These are phyloP conservation scores for Malacoctenus gilli DNA, from an alignment of 2,797 vertebrate species.

Conservation along the genomic window DNA sequence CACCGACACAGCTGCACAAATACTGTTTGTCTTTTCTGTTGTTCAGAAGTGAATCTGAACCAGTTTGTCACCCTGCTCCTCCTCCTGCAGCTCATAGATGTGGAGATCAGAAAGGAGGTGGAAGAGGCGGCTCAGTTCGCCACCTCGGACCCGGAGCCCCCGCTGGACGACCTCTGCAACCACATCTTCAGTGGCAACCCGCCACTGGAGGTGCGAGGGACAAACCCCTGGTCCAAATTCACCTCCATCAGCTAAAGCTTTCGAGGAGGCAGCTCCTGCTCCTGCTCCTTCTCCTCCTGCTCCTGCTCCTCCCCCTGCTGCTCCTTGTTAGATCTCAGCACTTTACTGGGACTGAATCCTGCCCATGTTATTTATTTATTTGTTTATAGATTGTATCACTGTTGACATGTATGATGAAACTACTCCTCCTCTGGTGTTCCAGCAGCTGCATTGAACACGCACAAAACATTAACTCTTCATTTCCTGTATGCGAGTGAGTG, in stretches of 20 bases:
- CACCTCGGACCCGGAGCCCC: conserved; percentile 84
- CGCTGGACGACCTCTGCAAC: conserved; percentile 84
- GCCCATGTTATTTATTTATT: too few relatives aligned
- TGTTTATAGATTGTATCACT: too few relatives aligned
- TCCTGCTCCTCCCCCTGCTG: too few relatives aligned
- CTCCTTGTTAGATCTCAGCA: too few relatives aligned
- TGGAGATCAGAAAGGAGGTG: conserved; percentile 84
- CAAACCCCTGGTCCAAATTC: conserved; percentile 87
- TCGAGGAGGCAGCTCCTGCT: too few relatives aligned
- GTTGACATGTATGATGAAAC: not conserved
- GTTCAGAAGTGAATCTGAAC: too few relatives aligned
- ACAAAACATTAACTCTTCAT: too few relatives aligned
- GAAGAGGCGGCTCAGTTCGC: conserved; percentile 89
- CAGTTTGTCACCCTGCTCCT: too few relatives aligned
- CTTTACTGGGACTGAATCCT: too few relatives aligned
- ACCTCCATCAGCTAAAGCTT: conserved; percentile 88
- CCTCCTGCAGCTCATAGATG: conserved; percentile 83
- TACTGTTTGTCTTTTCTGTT: too few relatives aligned
- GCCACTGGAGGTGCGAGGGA: conserved; percentile 86
- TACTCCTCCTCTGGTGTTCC: not conserved
- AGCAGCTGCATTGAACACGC: too few relatives aligned
- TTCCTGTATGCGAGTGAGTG: too few relatives aligned
- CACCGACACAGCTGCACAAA: not conserved
- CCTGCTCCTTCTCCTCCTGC: not conserved
- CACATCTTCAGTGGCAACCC: conserved; percentile 80